Evolutionary conservation across 2,797 vertebrate species (phyloP).

Genomic region (Philypnodon macrostomus): DNA sequence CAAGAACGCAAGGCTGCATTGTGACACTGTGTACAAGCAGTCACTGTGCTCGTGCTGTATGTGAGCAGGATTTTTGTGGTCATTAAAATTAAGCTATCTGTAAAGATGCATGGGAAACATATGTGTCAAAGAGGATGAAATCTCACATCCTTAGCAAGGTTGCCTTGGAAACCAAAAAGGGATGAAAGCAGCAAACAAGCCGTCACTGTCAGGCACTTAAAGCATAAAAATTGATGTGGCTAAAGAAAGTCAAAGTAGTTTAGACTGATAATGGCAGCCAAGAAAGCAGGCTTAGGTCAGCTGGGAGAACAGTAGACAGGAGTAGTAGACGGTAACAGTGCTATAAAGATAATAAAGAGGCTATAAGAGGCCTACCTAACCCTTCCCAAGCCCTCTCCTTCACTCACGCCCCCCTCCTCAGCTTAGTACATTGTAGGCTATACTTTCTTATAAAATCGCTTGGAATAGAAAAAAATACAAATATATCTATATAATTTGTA

Average conservation of each 20-base stretch:
- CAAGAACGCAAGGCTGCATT: conserved; percentile 48
- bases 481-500: too few relatives aligned
- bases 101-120: conserved; percentile 26
- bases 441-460: too few relatives aligned
- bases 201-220: conserved; percentile 28
- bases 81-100: conserved; percentile 25
- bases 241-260: conserved; percentile 6
- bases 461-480: too few relatives aligned
- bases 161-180: conserved; percentile 68
- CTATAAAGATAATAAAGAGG: too few relatives aligned
- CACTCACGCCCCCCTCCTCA: too few relatives aligned
- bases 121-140: conserved; percentile 41
- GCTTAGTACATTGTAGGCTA: too few relatives aligned
- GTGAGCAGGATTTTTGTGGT: conserved; percentile 16
- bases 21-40: conserved; percentile 26
- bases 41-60: conserved; percentile 18
- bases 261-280: not conserved
- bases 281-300: not conserved
- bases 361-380: not conserved
- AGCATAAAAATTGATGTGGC: conserved; percentile 11
- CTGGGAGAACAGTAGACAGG: not conserved
- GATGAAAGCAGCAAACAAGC: conserved; percentile 30
- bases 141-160: conserved; percentile 52
- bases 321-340: not conserved
- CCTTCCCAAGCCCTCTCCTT: too few relatives aligned